Conservation (phyloP, 2,113 vertebrate species). For the Elgaria multicarinata region DNA sequence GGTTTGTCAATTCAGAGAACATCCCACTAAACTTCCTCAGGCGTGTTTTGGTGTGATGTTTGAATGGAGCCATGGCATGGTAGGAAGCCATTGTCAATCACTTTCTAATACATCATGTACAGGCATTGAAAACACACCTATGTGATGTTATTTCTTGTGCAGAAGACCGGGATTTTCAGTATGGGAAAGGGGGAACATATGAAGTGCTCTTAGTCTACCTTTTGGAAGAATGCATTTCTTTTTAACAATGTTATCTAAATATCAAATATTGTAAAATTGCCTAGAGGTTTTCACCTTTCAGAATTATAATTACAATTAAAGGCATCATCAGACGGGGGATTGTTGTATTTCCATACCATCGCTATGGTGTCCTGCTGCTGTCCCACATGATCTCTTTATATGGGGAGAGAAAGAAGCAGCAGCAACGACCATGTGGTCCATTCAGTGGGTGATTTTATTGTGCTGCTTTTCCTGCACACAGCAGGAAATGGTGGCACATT, state of each 20-base stretch:
- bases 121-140: neutral
- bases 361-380: too few relatives aligned
- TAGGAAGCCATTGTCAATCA: neutral
- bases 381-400: too few relatives aligned
- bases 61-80: neutral
- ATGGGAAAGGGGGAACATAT: neutral
- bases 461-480: too few relatives aligned
- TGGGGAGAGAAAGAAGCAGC: too few relatives aligned
- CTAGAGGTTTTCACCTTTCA: constrained; percentile 19
- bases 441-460: too few relatives aligned
- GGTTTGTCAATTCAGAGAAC: neutral
- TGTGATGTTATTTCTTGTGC: neutral
- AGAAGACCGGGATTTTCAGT: neutral
- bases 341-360: too few relatives aligned
- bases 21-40: neutral
- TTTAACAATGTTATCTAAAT: neutral
- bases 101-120: neutral
- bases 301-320: constrained; percentile 69
- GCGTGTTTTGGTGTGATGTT: neutral
- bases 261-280: constrained; percentile 27
- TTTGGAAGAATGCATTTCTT: neutral
- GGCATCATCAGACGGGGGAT: too few relatives aligned
- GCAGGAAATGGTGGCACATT: too few relatives aligned
- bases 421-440: too few relatives aligned
- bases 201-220: neutral